Base-by-base conservation (phyloP, 1,140 invertebrate genomes). In the Meteorus sp. region DNA sequence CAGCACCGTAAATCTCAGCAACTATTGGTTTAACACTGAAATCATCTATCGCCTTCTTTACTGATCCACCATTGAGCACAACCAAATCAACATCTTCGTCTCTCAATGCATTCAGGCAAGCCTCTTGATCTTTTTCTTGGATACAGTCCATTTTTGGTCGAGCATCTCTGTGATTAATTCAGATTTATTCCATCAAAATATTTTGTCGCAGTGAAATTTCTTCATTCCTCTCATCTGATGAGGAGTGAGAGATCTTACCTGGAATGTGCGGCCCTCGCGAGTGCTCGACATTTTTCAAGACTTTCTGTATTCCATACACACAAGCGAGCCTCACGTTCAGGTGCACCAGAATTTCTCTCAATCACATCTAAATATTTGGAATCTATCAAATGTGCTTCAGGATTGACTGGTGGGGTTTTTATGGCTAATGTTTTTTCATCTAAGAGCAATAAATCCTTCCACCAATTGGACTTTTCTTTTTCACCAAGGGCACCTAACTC, bases 331-430 rank as follows among this genome's bases (percentile, higher is more conserved):
- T 73, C 68, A 35, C 79, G 78, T 60, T 83, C 80, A 0, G 83
- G 81, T 4, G 84, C 77, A 27, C 87, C 88, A 39, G 83, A 84
- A 25, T 86, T 85, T 39, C 89, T 83, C 62, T 90, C 89, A 60
- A 93, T 89, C n/a, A 91, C 89, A 63, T 89, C 86, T 37, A 85
- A 83, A 66, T 91, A 92, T 72, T 91, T 89, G 1, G 88, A 86
- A 60, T 85, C 85, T 55, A 82, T 83, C 50, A 91, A 72, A 55
- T 90, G 89, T 27, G 86, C 79, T 7, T 78, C 76, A 0, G 89
- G 87, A 31, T 81, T 80, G 6, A 87, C 82, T 0, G 83, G 78
- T n/a, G 85, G 82, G 57, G 88, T 83, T 9, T 85, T 83, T 0
- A 87, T 83, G 0, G 83, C 77, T 6, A 83, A 61, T 2, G 83